Base-by-base conservation (phyloP, 2,113 vertebrate genomes). In the Atrichornis clamosus region DNA sequence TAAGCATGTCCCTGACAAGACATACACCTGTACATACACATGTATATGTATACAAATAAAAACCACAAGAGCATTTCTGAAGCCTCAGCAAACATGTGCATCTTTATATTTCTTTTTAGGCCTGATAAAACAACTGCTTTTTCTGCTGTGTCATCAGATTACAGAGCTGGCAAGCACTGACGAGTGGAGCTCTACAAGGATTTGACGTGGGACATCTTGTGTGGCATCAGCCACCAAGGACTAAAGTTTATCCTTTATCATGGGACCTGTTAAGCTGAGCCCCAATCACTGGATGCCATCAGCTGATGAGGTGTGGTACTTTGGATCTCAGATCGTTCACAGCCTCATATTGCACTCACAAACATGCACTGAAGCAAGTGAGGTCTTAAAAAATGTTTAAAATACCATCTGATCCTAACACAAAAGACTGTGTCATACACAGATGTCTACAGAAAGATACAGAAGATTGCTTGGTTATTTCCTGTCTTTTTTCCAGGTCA, bases 161-260 rank as follows among this genome's bases (percentile, higher is more conserved):
- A 16, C 47, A 60, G 56, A 50, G 44, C 39, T 56, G 32, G 46
- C 35, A 85, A 79, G 44, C n/a, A 41, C 53, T 24, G 18, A 27
- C 0, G 0, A 26, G 35, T 6, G 22, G 46, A 87, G 41, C 15
- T 88, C 37, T 41, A 33, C 3, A 20, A 32, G 33, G 50, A 46
- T 53, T 65, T 69, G 37, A 32, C 23, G 11, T 1, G 5, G 35
- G 39, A 78, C 2, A 1, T 6, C 46, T 42, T 0, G 0, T 17
- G 23, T 13, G 18, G 46, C 76, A 81, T 27, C 59, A 87, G 13
- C 33, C 47, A 60, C 62, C 44, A 68, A 37, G 47, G 30, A 68
- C 30, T 47, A 10, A 74, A 47, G 7, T 19, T 35, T 84, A 63
- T 35, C 26, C 17, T 47, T 88, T 42, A 47, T 47, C 39, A 41